Evolutionary conservation across 2,888 invertebrate genomes (phyloP).

Genomic region (Drosophila subsilvestris): DNA sequence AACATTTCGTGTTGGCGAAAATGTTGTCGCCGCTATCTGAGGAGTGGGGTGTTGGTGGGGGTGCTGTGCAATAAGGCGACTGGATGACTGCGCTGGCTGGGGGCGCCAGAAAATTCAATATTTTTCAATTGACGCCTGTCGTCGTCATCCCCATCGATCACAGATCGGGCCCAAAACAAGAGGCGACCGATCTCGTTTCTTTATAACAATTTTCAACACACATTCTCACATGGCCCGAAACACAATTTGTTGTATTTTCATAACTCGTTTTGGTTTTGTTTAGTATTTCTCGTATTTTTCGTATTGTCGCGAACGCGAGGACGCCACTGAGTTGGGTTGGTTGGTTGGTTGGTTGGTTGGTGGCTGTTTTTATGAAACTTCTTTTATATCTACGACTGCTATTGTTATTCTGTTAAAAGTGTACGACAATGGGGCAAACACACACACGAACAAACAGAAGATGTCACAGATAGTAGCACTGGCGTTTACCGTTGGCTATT

Average conservation of each 20-base stretch:
- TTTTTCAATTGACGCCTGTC: constrained; percentile 70
- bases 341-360: constrained; percentile 5
- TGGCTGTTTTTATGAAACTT: constrained; percentile 22
- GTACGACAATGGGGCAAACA: constrained; percentile 19
- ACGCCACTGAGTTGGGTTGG: constrained; percentile 21
- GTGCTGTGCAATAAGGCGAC: constrained; percentile 5
- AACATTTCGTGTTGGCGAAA: constrained; percentile 76
- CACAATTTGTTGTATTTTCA: constrained; percentile 75
- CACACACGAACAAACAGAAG: background rate
- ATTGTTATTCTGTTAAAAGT: constrained; percentile 21
- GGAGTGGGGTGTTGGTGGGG: constrained; percentile 22
- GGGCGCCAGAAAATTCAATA: constrained; percentile 70
- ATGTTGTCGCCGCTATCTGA: constrained; percentile 51
- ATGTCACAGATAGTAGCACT: background rate
- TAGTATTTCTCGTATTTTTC: background rate
- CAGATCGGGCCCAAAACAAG: constrained; percentile 51
- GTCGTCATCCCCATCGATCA: constrained; percentile 66
- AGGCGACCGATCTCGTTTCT: constrained; percentile 59
- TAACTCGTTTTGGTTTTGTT: constrained; percentile 66
- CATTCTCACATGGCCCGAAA: constrained; percentile 47
- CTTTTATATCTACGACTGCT: constrained; percentile 23
- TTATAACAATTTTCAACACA: constrained; percentile 64
- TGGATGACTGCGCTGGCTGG: constrained; percentile 50
- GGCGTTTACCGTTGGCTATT: background rate
- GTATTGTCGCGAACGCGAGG: constrained; percentile 18